phyloP scores from a whole-genome alignment of 2,888 invertebrate genomes.

The Sesamia inferens region DNA sequence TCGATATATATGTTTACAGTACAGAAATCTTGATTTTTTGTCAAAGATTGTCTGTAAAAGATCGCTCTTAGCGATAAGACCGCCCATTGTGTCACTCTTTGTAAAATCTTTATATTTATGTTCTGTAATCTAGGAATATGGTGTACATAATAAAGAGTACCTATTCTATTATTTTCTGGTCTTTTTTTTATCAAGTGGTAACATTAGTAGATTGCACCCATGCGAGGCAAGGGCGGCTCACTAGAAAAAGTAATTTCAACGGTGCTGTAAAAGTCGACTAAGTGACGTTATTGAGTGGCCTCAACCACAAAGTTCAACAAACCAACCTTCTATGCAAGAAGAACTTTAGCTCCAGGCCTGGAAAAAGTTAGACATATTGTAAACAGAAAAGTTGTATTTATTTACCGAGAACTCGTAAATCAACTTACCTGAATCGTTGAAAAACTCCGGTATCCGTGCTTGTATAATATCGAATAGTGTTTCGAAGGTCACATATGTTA shows the following conservation, averaged over 20 bases:
- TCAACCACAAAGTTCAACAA: slow-evolving; percentile 32
- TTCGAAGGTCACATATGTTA: background rate
- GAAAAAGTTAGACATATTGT: slow-evolving; percentile 40
- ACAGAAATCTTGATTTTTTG: background rate
- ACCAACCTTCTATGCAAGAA: slow-evolving; percentile 23
- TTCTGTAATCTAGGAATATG: no score
- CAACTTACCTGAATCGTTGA: slow-evolving; percentile 28
- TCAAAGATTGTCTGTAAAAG: no score
- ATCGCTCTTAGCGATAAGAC: no score
- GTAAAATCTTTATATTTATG: no score
- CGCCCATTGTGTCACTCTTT: no score
- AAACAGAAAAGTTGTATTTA: slow-evolving; percentile 36
- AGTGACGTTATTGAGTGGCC: slow-evolving; percentile 3
- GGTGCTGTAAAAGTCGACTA: slow-evolving; percentile 6
- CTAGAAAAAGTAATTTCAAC: slow-evolving; percentile 15
- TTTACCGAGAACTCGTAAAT: slow-evolving; percentile 34
- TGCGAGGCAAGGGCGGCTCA: background rate
- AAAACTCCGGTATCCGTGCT: slow-evolving; percentile 10
- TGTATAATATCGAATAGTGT: background rate
- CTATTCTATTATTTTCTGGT: no score
- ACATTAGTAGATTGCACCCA: background rate
- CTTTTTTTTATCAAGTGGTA: background rate
- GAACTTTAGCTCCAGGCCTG: slow-evolving; percentile 25
- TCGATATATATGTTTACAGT: no score
- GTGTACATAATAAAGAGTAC: no score